A percentile compares a stretch with the other conserved stretches of the same genome.
These are phyloP conservation scores for Lycia hirtaria DNA, from an alignment of 2,888 invertebrate genomes.

Conservation along the genomic window DNA sequence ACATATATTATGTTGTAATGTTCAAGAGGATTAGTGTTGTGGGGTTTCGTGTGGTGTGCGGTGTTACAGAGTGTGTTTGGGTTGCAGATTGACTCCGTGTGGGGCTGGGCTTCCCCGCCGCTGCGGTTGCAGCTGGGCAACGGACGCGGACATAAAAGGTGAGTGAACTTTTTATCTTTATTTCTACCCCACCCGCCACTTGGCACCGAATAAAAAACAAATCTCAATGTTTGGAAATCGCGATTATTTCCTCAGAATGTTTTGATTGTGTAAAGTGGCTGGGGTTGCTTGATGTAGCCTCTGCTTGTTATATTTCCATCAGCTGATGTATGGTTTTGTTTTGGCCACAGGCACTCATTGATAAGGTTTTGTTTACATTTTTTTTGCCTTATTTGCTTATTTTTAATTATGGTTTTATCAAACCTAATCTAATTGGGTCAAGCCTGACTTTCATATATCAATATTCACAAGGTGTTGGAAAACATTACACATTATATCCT, in stretches of 20 bases:
- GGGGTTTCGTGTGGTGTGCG: constrained; percentile 53
- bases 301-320: constrained; percentile 41
- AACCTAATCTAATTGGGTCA: too few relatives aligned
- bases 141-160: constrained; percentile 84
- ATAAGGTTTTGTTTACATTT: constrained; percentile 24
- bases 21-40: constrained; percentile 46
- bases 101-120: constrained; percentile 97
- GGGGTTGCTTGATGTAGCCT: constrained; percentile 28
- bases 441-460: not conserved
- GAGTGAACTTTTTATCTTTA: constrained; percentile 56
- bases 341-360: constrained; percentile 13
- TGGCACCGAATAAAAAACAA: constrained; percentile 48
- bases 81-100: constrained; percentile 96
- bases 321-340: constrained; percentile 43
- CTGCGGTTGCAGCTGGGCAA: constrained; percentile 91
- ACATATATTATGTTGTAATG: constrained; percentile 71
- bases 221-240: constrained; percentile 43
- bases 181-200: constrained; percentile 42
- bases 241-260: constrained; percentile 37
- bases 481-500: too few relatives aligned
- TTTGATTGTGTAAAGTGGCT: constrained; percentile 36
- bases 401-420: too few relatives aligned
- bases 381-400: too few relatives aligned
- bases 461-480: too few relatives aligned
- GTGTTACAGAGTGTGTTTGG: constrained; percentile 50